Evolutionary conservation across 2,888 invertebrate genomes (phyloP).

Genomic region (Kryphioiulus occultus): DNA sequence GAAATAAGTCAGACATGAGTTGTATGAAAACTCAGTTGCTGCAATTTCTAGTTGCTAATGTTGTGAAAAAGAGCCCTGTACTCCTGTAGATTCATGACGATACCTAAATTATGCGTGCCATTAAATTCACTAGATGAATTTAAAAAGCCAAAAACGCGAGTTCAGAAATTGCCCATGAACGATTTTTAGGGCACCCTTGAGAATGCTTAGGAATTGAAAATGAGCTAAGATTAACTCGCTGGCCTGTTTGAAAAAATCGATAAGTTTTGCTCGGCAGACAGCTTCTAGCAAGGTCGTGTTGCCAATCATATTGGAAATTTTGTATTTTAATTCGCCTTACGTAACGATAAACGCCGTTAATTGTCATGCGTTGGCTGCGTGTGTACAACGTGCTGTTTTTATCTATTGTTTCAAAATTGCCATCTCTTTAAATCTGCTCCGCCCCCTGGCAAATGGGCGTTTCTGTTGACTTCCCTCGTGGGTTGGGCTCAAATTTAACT

Average conservation of each 20-base stretch:
- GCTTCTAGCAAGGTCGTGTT: not conserved
- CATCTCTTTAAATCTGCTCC: not conserved
- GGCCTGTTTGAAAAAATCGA: not conserved
- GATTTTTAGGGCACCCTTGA: constrained; percentile 36
- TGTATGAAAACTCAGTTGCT: too few relatives aligned
- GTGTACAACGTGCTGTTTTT: not conserved
- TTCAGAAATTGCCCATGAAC: not conserved
- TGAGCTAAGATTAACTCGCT: not conserved
- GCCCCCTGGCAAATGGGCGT: constrained; percentile 43
- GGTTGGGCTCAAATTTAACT: constrained; percentile 19
- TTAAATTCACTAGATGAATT: not conserved
- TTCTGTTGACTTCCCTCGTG: constrained; percentile 4
- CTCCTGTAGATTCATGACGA: too few relatives aligned
- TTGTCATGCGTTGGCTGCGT: not conserved
- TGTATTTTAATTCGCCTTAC: not conserved
- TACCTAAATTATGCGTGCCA: too few relatives aligned
- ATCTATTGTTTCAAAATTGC: constrained; percentile 1
- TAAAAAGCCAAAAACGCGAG: not conserved
- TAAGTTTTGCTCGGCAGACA: not conserved
- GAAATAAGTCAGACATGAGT: too few relatives aligned
- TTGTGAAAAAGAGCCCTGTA: too few relatives aligned
- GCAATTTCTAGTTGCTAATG: too few relatives aligned
- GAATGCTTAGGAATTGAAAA: constrained; percentile 18
- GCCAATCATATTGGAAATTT: not conserved
- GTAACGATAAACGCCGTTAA: not conserved